Evolutionary conservation across 2,113 vertebrate species (phyloP), one percentile per base, ranked within the genome.

Genomic region (Pristiophorus japonicus): DNA sequence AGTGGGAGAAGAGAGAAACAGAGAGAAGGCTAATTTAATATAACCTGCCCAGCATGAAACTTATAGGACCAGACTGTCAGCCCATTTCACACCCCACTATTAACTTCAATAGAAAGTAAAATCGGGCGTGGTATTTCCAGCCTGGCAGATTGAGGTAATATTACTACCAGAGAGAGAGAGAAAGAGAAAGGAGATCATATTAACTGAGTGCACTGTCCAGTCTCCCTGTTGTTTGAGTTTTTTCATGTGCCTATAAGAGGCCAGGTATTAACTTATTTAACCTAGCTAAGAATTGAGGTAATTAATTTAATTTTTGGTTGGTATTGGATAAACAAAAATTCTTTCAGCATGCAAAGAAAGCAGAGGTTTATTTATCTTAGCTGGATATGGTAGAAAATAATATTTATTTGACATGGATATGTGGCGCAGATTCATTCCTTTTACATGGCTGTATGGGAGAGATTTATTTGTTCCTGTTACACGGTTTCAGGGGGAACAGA

Each of bases 351-450:
- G 75, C 38, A 38, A 38, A 81, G n/a, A 81, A 42, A 81, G 51
- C 1, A 38, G 2, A 81, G 75, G 75, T 81, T 81, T 81, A 81
- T 81, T 38, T 81, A 81, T 81, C 42, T 81, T 38, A 38, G 75
- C 75, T 81, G 88, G 62, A 63, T 63, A 63, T 62, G 88, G 55
- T 30, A 91, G 88, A 63, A 91, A 91, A 63, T 34, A 20, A 63
- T 91, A 91, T 91, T 91, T 91, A 91, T 62, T 91, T 91, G 55
- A 91, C 88, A 2, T 38, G 34, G 30, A 38, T 91, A 91, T 91
- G 88, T 91, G 55, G 34, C 34, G 63, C 55, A 62, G 88, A 63
- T 90, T 90, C 47, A 91, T 63, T 91, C 59, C 55, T 91, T 90
- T 90, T 90, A 90, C 88, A 91, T 62, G 38, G 34, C 24, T 63